phyloP scores from a whole-genome alignment of 1,140 invertebrate genomes.

The Ceratosolen solmsi region DNA sequence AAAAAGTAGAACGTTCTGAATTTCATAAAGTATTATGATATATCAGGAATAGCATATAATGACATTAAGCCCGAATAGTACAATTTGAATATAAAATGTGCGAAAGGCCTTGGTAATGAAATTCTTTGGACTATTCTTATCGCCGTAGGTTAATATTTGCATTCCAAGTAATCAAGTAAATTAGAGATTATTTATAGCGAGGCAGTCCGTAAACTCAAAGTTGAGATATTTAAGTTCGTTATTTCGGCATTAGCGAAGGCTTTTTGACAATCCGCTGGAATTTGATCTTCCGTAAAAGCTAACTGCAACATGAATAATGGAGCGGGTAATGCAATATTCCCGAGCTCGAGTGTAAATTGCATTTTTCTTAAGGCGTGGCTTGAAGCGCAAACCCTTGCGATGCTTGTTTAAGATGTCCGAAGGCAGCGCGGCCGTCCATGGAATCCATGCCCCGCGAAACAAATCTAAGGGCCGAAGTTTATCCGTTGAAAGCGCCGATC shows the following conservation, averaged over 20 bases:
- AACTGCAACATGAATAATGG: background rate
- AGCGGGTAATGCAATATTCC: slow-evolving; percentile 7
- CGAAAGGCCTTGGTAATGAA: no score
- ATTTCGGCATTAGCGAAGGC: background rate
- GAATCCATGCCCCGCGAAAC: background rate
- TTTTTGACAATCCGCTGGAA: slow-evolving; percentile 14
- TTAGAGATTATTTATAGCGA: background rate
- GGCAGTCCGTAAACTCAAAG: background rate
- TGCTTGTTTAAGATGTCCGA: background rate
- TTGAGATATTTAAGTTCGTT: slow-evolving; percentile 2
- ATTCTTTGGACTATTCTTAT: no score
- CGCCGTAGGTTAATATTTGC: no score
- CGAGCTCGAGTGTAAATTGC: slow-evolving; percentile 24
- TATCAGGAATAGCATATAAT: no score
- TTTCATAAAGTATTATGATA: no score
- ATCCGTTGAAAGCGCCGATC: slow-evolving; percentile 15
- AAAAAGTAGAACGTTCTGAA: no score
- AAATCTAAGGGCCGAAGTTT: slow-evolving; percentile 21
- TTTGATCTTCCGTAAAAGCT: background rate
- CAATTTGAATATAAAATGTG: no score
- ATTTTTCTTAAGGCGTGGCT: slow-evolving; percentile 28
- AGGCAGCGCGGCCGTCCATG: background rate
- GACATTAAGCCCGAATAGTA: no score
- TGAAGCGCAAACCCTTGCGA: background rate
- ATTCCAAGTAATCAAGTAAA: background rate